phyloP scores from a whole-genome alignment of 2,113 vertebrate species.

The Nyctereutes procyonoides region DNA sequence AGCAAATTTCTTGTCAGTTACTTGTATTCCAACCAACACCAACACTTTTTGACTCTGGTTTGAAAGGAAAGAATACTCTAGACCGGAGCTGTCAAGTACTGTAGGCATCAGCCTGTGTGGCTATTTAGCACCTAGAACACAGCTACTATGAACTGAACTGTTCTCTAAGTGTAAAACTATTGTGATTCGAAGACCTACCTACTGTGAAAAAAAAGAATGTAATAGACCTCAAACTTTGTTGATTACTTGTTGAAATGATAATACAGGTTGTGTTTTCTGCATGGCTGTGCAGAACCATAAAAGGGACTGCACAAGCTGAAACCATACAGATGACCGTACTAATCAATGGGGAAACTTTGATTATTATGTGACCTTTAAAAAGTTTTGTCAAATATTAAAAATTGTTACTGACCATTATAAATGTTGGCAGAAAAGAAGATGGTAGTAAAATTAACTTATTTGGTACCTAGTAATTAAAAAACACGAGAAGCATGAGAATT shows the following conservation, averaged over 20 bases:
- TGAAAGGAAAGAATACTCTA: background rate
- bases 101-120: background rate
- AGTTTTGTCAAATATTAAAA: background rate
- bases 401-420: background rate
- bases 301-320: background rate
- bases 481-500: background rate
- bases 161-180: background rate
- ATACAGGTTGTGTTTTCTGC: background rate
- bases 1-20: background rate
- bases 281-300: background rate
- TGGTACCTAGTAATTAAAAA: background rate
- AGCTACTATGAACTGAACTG: background rate
- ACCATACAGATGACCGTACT: background rate
- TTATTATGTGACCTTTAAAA: background rate
- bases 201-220: background rate
- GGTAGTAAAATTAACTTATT: background rate
- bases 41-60: background rate
- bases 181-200: background rate
- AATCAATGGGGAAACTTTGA: background rate
- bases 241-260: background rate
- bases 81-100: background rate
- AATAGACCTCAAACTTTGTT: background rate
- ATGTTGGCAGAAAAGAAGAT: background rate
- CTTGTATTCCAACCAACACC: background rate
- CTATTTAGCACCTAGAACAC: background rate